phyloP scores from a whole-genome alignment of 2,797 vertebrate species.

The Poecilia gillii region DNA sequence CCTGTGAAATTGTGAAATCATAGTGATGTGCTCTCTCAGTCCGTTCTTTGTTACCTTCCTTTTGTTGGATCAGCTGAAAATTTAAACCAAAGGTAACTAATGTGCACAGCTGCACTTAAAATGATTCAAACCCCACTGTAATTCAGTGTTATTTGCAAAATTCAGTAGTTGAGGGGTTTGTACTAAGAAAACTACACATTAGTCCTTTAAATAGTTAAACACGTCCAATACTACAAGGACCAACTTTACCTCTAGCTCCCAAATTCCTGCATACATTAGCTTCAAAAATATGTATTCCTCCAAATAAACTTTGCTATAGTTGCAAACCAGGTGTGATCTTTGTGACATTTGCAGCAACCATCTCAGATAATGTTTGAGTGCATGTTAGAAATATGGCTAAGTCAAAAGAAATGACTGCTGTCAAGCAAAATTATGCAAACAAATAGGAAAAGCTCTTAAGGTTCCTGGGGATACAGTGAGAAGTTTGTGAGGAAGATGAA shows the following conservation, averaged over 20 bases:
- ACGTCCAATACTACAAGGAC: neutral
- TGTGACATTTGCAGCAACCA: neutral
- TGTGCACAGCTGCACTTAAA: neutral
- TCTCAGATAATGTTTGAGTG: neutral
- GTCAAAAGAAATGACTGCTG: neutral
- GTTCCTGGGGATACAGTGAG: neutral
- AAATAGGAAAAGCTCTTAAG: neutral
- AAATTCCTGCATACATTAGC: neutral
- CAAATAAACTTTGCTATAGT: neutral
- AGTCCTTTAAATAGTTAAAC: neutral
- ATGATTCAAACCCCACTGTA: neutral
- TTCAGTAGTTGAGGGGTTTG: neutral
- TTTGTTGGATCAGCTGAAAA: conserved; percentile 78
- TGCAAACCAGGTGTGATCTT: neutral
- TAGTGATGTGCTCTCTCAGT: neutral
- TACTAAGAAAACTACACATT: neutral
- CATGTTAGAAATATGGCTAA: neutral
- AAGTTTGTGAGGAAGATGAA: neutral
- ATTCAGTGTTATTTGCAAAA: neutral
- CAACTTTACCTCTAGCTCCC: neutral
- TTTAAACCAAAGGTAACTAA: conserved; percentile 78
- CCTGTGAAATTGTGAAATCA: neutral
- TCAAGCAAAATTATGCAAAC: neutral
- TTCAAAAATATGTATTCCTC: neutral
- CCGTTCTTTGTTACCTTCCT: conserved; percentile 1